Evolutionary conservation across 2,113 vertebrate genomes (phyloP).

Genomic region (Phodopus roborovskii): DNA sequence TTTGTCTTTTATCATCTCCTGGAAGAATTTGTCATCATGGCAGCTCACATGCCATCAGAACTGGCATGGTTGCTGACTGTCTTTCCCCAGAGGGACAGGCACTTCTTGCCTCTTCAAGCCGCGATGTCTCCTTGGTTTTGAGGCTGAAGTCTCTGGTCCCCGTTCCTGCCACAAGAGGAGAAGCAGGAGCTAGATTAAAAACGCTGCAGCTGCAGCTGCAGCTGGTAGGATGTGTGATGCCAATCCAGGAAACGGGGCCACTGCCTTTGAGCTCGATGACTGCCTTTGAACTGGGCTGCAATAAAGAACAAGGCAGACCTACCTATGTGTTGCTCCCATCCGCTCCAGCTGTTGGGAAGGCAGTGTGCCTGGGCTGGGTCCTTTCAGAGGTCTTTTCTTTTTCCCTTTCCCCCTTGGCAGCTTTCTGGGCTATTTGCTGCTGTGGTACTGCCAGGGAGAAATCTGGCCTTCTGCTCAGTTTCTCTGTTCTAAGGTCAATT

Average conservation of each 20-base stretch:
- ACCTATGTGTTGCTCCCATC: slow-evolving; percentile 67
- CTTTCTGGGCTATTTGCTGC: slow-evolving; percentile 73
- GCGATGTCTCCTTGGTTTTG: slow-evolving; percentile 35
- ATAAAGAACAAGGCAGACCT: slow-evolving; percentile 79
- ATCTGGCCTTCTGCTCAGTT: slow-evolving; percentile 34
- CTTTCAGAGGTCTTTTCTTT: slow-evolving; percentile 53
- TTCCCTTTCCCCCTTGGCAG: slow-evolving; percentile 73
- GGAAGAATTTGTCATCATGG: not conserved
- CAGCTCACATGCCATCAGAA: not conserved
- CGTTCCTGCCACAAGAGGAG: not conserved
- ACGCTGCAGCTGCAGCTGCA: slow-evolving; percentile 62
- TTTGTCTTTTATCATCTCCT: not conserved
- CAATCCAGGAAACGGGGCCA: slow-evolving; percentile 64
- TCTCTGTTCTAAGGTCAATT: slow-evolving; percentile 73
- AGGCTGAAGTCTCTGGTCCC: slow-evolving; percentile 48
- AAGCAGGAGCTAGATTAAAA: slow-evolving; percentile 54
- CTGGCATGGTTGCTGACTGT: not conserved
- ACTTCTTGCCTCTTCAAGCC: slow-evolving; percentile 32
- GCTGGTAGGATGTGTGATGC: slow-evolving; percentile 53
- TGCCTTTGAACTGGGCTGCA: slow-evolving; percentile 53
- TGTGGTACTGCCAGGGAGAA: slow-evolving; percentile 74
- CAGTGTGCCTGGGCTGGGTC: slow-evolving; percentile 23
- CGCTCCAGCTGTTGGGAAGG: slow-evolving; percentile 53
- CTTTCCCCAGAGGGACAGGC: slow-evolving; percentile 34
- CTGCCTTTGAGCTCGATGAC: slow-evolving; percentile 63